phyloP scores from a whole-genome alignment of 2,888 invertebrate genomes.

The Galeopsomyia nigrocyanea region DNA sequence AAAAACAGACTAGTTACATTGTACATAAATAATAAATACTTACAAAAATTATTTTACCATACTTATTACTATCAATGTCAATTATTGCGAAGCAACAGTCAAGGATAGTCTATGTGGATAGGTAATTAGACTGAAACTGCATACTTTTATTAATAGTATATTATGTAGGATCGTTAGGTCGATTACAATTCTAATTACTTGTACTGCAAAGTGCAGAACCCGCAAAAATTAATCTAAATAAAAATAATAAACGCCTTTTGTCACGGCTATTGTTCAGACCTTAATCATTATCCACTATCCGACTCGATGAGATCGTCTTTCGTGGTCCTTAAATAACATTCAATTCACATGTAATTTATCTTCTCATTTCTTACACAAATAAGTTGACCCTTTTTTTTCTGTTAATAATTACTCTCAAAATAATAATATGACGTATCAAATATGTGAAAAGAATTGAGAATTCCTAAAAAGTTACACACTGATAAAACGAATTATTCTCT shows the following conservation, averaged over 20 bases:
- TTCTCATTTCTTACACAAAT: conserved; percentile 45
- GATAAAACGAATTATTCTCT: conserved; percentile 42
- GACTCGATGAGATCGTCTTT: conserved; percentile 27
- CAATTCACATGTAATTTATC: conserved; percentile 39
- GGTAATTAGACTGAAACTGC: conserved; percentile 40
- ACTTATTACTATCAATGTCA: not conserved
- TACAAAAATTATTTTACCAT: conserved; percentile 22
- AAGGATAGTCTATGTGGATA: conserved; percentile 25
- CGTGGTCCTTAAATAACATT: conserved; percentile 48
- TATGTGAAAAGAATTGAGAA: conserved; percentile 39
- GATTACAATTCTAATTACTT: conserved; percentile 52
- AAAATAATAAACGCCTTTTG: conserved; percentile 46
- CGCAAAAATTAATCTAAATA: conserved; percentile 48
- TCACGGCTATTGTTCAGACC: conserved; percentile 25
- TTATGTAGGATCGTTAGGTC: conserved; percentile 52
- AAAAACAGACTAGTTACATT: conserved; percentile 26
- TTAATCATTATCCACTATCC: conserved; percentile 33
- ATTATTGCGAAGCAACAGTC: conserved; percentile 12
- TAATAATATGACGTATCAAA: conserved; percentile 49
- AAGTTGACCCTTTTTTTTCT: conserved; percentile 36
- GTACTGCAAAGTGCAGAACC: conserved; percentile 51
- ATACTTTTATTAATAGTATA: conserved; percentile 50
- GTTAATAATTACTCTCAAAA: conserved; percentile 48
- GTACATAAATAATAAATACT: conserved; percentile 32
- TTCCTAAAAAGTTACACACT: conserved; percentile 41